phyloP scores from a whole-genome alignment of 2,113 vertebrate species.

The Philantomba maxwellii region DNA sequence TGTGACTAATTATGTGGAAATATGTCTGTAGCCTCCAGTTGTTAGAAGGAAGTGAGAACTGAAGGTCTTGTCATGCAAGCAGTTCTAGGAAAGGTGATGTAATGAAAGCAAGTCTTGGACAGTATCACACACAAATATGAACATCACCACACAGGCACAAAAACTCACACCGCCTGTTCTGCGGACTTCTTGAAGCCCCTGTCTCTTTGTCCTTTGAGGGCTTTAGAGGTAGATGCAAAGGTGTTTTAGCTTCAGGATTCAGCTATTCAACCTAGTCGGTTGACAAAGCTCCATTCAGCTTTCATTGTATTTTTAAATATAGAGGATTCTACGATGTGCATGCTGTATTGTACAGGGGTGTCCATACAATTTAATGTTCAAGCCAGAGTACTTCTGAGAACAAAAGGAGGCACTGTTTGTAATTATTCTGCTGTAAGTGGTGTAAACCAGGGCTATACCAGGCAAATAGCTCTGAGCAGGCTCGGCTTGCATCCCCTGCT shows the following conservation, averaged over 20 bases:
- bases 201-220: not conserved
- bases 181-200: not conserved
- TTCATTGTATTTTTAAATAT: not conserved
- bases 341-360: not conserved
- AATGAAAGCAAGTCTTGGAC: not conserved
- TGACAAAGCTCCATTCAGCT: not conserved
- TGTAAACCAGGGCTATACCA: not conserved
- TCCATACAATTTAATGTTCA: not conserved
- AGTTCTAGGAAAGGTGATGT: not conserved
- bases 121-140: not conserved
- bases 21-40: not conserved
- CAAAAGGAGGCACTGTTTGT: not conserved
- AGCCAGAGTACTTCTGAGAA: not conserved
- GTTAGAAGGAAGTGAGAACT: not conserved
- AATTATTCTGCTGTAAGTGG: not conserved
- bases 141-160: not conserved
- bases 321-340: not conserved
- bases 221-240: not conserved
- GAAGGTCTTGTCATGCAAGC: not conserved
- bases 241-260: not conserved
- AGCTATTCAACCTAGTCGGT: not conserved
- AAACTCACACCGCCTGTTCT: not conserved
- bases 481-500: not conserved
- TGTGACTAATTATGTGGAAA: not conserved
- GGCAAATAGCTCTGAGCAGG: not conserved